Percentiles rank a stretch among this genome's conserved stretches.
These are phyloP conservation scores for Epinephelus lanceolatus DNA, from an alignment of 2,113 vertebrate genomes.

Conservation along the genomic window DNA sequence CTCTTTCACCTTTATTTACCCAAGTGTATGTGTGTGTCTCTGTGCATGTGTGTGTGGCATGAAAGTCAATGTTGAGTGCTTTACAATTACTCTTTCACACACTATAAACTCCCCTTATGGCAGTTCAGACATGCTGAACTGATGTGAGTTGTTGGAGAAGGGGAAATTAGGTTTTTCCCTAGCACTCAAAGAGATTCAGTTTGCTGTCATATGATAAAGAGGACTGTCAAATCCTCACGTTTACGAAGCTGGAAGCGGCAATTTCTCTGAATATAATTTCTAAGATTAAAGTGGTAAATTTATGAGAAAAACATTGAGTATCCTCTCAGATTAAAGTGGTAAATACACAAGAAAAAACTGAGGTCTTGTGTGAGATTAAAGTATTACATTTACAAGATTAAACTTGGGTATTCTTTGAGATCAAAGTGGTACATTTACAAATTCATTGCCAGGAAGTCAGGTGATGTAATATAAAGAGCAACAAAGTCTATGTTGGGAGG, in stretches of 20 bases:
- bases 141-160: not conserved
- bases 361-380: no score
- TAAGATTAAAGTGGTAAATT: no score
- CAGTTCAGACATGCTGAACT: not conserved
- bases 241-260: not conserved
- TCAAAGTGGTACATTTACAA: no score
- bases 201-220: not conserved
- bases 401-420: no score
- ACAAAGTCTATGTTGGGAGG: no score
- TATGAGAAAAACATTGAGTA: no score
- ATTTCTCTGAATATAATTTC: no score
- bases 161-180: not conserved
- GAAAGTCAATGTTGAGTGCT: not conserved
- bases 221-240: not conserved
- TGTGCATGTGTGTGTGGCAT: not conserved
- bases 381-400: no score
- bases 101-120: not conserved
- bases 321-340: no score
- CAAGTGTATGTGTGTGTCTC: conserved; percentile 18
- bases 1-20: conserved; percentile 36
- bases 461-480: no score
- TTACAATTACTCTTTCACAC: not conserved
- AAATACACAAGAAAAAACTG: no score
- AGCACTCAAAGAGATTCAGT: not conserved
- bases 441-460: no score